A percentile compares a stretch with the other conserved stretches of the same genome.
These are phyloP conservation scores for Rafetus swinhoei DNA, from an alignment of 2,113 vertebrate species.

Conservation along the genomic window DNA sequence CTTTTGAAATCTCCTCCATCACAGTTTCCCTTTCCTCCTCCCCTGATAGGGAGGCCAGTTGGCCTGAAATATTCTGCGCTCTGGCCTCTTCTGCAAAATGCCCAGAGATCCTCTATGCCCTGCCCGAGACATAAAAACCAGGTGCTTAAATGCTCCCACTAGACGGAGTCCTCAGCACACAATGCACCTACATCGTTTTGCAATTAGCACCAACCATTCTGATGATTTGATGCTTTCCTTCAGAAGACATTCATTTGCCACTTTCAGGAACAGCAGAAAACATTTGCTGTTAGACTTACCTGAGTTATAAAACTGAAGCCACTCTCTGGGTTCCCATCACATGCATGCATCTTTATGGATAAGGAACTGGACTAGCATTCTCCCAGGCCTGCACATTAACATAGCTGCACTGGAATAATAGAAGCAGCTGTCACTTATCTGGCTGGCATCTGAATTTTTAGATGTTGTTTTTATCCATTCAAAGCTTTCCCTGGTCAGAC, in stretches of 20 bases:
- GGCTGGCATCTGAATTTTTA: not conserved
- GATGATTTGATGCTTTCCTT: not conserved
- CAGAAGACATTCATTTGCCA: not conserved
- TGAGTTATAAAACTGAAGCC: not conserved
- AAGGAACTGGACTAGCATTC: not conserved
- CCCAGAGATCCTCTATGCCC: not conserved
- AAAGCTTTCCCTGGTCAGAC: not conserved
- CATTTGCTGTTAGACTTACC: not conserved
- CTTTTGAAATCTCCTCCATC: not conserved
- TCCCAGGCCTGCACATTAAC: not conserved
- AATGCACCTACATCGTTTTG: not conserved
- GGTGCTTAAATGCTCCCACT: rapidly evolving
- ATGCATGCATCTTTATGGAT: not conserved
- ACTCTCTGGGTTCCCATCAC: not conserved
- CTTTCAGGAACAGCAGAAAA: not conserved
- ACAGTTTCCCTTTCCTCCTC: not conserved
- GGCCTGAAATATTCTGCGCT: not conserved
- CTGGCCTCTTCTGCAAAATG: not conserved
- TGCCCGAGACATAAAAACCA: not conserved
- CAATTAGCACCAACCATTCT: not conserved
- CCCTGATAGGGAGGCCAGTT: not conserved
- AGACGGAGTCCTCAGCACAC: not conserved
- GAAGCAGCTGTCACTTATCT: not conserved
- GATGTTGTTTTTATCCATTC: not conserved
- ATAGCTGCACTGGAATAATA: not conserved